Evolutionary conservation across 2,888 invertebrate species (phyloP).

Genomic region (Drosophila meridionalis): DNA sequence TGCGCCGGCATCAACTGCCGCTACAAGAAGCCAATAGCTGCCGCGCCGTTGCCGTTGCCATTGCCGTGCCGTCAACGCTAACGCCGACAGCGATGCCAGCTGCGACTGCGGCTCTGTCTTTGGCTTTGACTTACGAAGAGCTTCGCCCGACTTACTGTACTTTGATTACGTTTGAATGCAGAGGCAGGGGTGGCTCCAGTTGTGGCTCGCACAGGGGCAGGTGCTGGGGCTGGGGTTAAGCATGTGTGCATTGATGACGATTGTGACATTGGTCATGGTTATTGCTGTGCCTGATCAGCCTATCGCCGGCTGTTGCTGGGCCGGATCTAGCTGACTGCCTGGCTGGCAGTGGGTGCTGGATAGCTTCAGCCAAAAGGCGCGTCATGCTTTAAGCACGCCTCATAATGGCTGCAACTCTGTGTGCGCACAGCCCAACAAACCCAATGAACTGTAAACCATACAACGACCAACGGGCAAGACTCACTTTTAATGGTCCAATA

Average conservation of each 20-base stretch:
- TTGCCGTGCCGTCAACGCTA: background rate
- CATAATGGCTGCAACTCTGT: constrained; percentile 7
- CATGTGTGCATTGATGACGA: constrained; percentile 36
- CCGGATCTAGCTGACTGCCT: background rate
- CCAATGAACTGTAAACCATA: constrained; percentile 73
- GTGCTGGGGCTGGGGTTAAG: constrained; percentile 22
- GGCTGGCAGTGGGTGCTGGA: background rate
- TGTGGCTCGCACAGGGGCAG: background rate
- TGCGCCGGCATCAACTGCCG: constrained; percentile 14
- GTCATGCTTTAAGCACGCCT: constrained; percentile 48
- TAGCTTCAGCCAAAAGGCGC: constrained; percentile 32
- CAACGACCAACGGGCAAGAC: constrained; percentile 35
- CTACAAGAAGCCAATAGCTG: constrained; percentile 30
- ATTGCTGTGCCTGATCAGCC: constrained; percentile 64
- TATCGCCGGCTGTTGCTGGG: constrained; percentile 24
- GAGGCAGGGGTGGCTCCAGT: background rate
- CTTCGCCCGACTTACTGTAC: constrained; percentile 55
- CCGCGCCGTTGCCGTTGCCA: background rate
- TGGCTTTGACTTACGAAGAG: background rate
- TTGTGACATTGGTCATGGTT: constrained; percentile 63
- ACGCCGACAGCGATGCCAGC: constrained; percentile 10
- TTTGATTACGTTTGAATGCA: constrained; percentile 41
- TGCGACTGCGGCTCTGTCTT: constrained; percentile 3
- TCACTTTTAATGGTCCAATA: constrained; percentile 69
- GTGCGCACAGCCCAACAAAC: constrained; percentile 3